Evolutionary conservation across 2,888 invertebrate species (phyloP).

Genomic region (Cenopis cana): DNA sequence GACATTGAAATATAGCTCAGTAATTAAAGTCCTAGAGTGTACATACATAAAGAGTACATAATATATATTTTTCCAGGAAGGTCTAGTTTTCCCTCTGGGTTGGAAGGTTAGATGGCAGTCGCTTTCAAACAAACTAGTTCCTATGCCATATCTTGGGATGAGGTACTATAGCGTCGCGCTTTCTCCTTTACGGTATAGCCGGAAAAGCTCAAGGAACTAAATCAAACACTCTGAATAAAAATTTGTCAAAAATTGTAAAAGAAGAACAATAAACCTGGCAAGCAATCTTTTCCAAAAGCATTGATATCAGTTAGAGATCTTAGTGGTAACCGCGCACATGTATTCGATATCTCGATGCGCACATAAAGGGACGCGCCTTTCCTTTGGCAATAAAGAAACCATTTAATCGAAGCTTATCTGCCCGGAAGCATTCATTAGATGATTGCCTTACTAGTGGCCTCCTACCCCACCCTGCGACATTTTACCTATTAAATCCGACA

Average conservation of each 20-base stretch:
- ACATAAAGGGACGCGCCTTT: slow-evolving; percentile 82
- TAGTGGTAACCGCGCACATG: slow-evolving; percentile 59
- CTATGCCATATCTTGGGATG: too few species aligned
- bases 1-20: too few species aligned
- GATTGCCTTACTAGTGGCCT: slow-evolving; percentile 83
- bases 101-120: too few species aligned
- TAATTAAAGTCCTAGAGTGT: too few species aligned
- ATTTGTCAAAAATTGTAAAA: not conserved
- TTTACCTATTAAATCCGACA: slow-evolving; percentile 42
- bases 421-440: slow-evolving; percentile 85
- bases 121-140: too few species aligned
- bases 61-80: too few species aligned
- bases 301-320: slow-evolving; percentile 49
- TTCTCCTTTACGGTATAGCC: too few species aligned
- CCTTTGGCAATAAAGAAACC: slow-evolving; percentile 82
- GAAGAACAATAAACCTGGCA: not conserved
- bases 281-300: slow-evolving; percentile 20
- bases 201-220: too few species aligned
- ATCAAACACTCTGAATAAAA: too few species aligned
- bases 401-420: slow-evolving; percentile 85
- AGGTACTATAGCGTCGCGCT: too few species aligned
- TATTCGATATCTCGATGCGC: slow-evolving; percentile 78
- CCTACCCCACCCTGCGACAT: slow-evolving; percentile 61
- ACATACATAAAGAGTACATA: too few species aligned
- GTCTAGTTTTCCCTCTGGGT: too few species aligned